Base-by-base conservation (phyloP, 2,888 invertebrate genomes). In the Panorpa germanica region DNA sequence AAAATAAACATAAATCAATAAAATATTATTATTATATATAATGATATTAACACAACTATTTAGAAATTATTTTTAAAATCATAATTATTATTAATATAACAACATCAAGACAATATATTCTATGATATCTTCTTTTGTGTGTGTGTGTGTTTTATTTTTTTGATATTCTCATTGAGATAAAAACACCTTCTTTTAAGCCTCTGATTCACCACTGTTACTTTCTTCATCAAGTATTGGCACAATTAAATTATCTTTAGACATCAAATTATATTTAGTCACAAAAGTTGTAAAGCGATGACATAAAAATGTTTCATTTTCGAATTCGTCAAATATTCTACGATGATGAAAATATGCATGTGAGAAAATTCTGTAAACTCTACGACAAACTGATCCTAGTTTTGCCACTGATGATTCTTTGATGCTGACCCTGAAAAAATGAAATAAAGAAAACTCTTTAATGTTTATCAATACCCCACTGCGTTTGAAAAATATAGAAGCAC, bases 311-410 rank as follows among this genome's bases (percentile, higher is more conserved):
- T 91, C 86, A 46, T 77, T 78, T 68, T 98, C 98, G 59, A 96
- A 99, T 41, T 90, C 83, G 59, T 98, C 95, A 61, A 96, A 98
- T 52, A 96, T 78, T 41, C 75, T 68, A 43, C 88, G 69, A 57
- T 98, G 98, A 58, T 99, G 98, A 55, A 90, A 99, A 57, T 91
- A 98, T 18, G 98, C 96, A 60, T 99, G 98, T 28, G 96, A 96
- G 57, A 98, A 99, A 53, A 98, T 98, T 61, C 98, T 74, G 55
- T 98, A 98, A 3, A 99, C 96, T 45, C 98, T 70, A 44, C 98
- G 71, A 57, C 98, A 98, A 7, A 98, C 96, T 24, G 96, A 96
- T 29, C 96, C 96, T 45, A 99, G 62, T 59, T 99, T 99, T 29
- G 91, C 85, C 39, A 98, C 91, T 18, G 96, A 96, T 9, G 96